These are phyloP conservation scores for Monarcha castaneiventris DNA, from an alignment of 2,113 vertebrate genomes.

Conservation along the genomic window DNA sequence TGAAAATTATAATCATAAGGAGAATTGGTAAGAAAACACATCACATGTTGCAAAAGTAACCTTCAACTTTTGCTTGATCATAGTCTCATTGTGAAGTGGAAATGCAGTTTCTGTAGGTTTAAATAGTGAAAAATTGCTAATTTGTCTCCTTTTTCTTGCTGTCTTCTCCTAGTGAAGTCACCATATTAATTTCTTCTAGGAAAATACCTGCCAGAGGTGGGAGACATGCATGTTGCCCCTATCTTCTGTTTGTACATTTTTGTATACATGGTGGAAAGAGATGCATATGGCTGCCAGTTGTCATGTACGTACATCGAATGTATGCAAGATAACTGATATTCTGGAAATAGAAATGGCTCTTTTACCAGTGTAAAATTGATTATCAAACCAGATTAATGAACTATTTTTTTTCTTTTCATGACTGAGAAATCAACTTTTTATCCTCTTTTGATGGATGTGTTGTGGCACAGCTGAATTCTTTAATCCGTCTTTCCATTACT, in stretches of 20 bases:
- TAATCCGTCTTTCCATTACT: background rate
- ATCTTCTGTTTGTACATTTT: background rate
- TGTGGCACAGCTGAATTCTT: constrained; percentile 9
- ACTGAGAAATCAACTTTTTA: background rate
- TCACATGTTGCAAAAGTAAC: background rate
- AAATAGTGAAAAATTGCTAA: background rate
- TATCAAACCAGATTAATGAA: background rate
- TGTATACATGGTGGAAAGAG: background rate
- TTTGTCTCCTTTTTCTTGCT: background rate
- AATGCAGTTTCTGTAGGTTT: background rate
- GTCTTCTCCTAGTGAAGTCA: background rate
- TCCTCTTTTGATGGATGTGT: background rate
- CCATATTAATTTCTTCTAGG: background rate
- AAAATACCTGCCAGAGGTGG: background rate
- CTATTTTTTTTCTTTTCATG: background rate
- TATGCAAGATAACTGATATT: background rate
- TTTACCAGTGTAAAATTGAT: background rate
- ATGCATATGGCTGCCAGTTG: background rate
- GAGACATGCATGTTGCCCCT: background rate
- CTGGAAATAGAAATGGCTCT: background rate
- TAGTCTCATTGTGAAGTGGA: background rate
- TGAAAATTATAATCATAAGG: background rate
- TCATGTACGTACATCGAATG: background rate
- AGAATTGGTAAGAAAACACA: background rate
- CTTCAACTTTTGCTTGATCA: background rate